Conservation (phyloP, 2,797 vertebrate species). For the Xiphophorus birchmanni region DNA sequence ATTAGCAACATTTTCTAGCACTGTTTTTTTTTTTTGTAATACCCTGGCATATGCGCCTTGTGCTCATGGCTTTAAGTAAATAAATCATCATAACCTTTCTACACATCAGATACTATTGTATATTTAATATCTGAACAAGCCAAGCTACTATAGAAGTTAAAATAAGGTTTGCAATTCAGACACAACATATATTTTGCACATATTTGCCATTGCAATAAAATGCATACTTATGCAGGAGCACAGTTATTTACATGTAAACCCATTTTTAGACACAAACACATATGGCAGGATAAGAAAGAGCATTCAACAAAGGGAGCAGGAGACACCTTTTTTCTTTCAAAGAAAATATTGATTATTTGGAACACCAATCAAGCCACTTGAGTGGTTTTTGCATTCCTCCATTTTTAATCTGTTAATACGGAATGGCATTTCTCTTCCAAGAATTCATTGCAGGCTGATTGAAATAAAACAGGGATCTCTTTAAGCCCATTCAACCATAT, state of each 20-base stretch:
- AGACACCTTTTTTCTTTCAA: neutral
- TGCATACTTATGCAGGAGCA: neutral
- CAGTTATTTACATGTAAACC: neutral
- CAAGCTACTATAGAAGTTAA: neutral
- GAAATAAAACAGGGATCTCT: conserved; percentile 62
- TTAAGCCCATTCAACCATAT: conserved; percentile 56
- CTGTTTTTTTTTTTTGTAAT: neutral
- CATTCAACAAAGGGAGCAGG: neutral
- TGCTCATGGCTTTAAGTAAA: neutral
- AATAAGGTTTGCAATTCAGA: neutral
- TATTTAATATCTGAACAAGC: neutral
- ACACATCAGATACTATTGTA: neutral
- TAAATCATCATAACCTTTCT: neutral
- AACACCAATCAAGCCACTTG: neutral
- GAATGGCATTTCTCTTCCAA: conserved; percentile 27
- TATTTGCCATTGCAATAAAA: neutral
- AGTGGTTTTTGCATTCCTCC: conserved; percentile 30
- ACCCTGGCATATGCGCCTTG: neutral
- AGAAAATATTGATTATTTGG: conserved; percentile 33
- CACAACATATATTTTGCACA: neutral
- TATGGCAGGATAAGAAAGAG: neutral
- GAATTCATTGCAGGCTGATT: conserved; percentile 34
- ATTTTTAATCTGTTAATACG: conserved; percentile 40
- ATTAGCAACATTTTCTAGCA: neutral
- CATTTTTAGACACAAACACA: neutral